Base-by-base conservation (phyloP, 2,797 vertebrate species). In the Galagoides demidoff region DNA sequence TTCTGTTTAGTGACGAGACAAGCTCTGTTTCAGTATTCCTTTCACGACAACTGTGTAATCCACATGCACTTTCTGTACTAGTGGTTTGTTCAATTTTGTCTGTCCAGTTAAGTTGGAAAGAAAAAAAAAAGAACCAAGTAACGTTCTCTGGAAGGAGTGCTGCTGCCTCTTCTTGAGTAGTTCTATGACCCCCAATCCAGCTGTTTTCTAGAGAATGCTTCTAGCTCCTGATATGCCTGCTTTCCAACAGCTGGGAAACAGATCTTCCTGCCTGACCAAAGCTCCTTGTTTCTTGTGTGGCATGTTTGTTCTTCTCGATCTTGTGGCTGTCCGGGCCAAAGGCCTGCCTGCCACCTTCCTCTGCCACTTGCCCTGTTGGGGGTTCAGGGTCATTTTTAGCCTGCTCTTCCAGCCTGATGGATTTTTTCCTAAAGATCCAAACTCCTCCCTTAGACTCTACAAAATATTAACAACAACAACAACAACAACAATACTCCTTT, bases 221-320 rank as follows among this genome's bases (percentile, higher is more conserved):
- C 52, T 57, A 76, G 95, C 77, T 74, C 88, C 88, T 43, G 76
- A 66, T 49, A 78, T 61, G 95, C 85, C 74, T 83, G 88, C 92
- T 92, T 16, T 96, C 85, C 71, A 83, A 97, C 78, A 95, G 93
- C 97, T 97, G 94, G 95, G 96, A 95, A 95, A 68, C 97, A 96
- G 95, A 97, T 96, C 97, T 97, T 95, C 98, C 98, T 96, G 97
- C 98, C 99, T 98, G 98, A 99, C 98, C 98, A 99, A 99, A 99
- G 98, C 98, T 98, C 89, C 95, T 97, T 85, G 85, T 99, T 98
- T 98, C 96, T 98, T 97, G 95, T 97, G 98, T 98, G 98, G 98
- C 98, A 98, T 98, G 98, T 98, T 98, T 96, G 96, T 96, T 71
- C 95, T 73, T 97, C 97, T 93, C 55, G 85, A 74, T 85, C 90